Conservation (phyloP, 1,140 invertebrate genomes). For the Thalassaphorura encarpata region DNA sequence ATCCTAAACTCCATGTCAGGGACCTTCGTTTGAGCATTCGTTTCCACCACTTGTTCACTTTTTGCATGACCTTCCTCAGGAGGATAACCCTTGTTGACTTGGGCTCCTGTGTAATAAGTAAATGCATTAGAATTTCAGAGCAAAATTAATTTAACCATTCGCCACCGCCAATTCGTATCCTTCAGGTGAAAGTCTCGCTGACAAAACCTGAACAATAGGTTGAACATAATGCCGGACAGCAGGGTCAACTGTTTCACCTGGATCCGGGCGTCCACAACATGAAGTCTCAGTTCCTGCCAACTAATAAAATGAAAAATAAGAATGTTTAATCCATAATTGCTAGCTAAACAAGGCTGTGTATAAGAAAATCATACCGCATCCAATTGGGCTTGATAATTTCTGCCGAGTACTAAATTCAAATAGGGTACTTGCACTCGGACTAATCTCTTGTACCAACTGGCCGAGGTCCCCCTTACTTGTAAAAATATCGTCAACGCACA, state of each 20-base stretch:
- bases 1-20: too few relatives aligned
- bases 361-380: not conserved
- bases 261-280: too few relatives aligned
- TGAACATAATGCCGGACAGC: not conserved
- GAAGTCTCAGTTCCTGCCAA: not conserved
- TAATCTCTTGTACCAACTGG: not conserved
- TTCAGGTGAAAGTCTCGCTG: not conserved
- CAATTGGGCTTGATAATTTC: not conserved
- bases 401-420: constrained; percentile 1
- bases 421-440: constrained; percentile 3
- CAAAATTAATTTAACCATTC: not conserved
- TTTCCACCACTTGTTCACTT: not conserved
- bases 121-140: not conserved
- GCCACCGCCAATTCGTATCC: not conserved
- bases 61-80: not conserved
- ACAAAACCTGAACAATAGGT: not conserved
- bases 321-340: not conserved
- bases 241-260: not conserved
- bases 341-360: not conserved
- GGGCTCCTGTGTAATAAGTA: not conserved
- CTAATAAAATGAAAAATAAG: not conserved
- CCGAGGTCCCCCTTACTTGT: not conserved
- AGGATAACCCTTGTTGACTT: not conserved
- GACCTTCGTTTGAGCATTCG: not conserved
- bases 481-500: constrained; percentile 2